Evolutionary conservation across 1,140 invertebrate species (phyloP).

Genomic region (Drosophila yakuba): DNA sequence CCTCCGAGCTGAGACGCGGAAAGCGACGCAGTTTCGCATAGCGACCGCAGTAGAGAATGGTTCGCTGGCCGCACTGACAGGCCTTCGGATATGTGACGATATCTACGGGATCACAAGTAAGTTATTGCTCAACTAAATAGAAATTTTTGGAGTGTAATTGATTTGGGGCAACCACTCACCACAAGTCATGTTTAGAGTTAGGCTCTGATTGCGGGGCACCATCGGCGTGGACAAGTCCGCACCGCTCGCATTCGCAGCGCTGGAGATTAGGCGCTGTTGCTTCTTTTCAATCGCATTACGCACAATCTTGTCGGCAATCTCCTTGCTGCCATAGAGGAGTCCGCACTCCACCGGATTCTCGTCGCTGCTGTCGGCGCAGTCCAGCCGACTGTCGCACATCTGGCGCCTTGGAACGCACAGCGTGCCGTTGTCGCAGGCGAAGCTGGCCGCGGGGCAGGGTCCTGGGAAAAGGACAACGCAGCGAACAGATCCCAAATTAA

Average conservation of each 20-base stretch:
- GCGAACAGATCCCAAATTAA: slow-evolving; percentile 18
- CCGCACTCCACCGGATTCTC: slow-evolving; percentile 85
- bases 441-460: slow-evolving; percentile 88
- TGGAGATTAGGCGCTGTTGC: slow-evolving; percentile 41
- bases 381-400: slow-evolving; percentile 88
- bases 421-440: slow-evolving; percentile 89
- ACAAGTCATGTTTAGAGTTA: slow-evolving; percentile 36
- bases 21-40: slow-evolving; percentile 58
- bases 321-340: slow-evolving; percentile 78
- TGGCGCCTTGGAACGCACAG: slow-evolving; percentile 89
- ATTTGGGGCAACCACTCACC: slow-evolving; percentile 35
- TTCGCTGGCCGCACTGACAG: slow-evolving; percentile 62
- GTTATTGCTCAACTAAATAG: no score
- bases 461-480: slow-evolving; percentile 59
- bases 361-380: slow-evolving; percentile 90
- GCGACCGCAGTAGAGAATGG: slow-evolving; percentile 69
- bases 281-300: slow-evolving; percentile 75
- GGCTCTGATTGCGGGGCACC: slow-evolving; percentile 40
- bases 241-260: slow-evolving; percentile 40
- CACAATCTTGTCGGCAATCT: slow-evolving; percentile 76
- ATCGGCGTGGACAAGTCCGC: slow-evolving; percentile 36
- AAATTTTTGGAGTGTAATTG: neutral
- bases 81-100: slow-evolving; percentile 75
- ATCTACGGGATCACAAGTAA: slow-evolving; percentile 22
- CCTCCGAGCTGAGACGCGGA: slow-evolving; percentile 67